Evolutionary conservation across 2,797 vertebrate species (phyloP).

Genomic region (Phalloptychus januarius): DNA sequence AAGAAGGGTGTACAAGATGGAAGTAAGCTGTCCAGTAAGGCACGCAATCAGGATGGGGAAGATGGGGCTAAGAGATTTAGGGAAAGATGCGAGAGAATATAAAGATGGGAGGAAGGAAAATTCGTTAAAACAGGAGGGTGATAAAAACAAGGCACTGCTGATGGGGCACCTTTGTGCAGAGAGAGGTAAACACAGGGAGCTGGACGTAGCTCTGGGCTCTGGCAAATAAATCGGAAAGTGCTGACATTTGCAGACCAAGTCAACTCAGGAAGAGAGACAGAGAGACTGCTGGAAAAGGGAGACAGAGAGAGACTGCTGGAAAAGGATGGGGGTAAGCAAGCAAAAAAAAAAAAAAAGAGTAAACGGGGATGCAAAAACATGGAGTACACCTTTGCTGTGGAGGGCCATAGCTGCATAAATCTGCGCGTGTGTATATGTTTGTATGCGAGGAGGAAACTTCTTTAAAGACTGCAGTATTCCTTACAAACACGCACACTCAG

Average conservation of each 20-base stretch:
- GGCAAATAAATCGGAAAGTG: constrained; percentile 75
- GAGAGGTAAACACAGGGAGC: constrained; percentile 72
- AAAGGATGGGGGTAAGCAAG: constrained; percentile 6
- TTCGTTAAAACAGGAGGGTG: constrained; percentile 10
- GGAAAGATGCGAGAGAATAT: constrained; percentile 16
- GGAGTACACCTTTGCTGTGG: constrained; percentile 67
- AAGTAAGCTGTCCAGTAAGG: constrained; percentile 16
- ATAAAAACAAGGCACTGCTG: constrained; percentile 25
- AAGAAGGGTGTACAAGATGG: constrained; percentile 56
- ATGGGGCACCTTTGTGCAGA: constrained; percentile 50
- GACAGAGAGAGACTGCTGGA: constrained; percentile 41
- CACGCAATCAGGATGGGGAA: neutral
- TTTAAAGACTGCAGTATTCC: constrained; percentile 79
- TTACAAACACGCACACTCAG: constrained; percentile 55
- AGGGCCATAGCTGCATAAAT: constrained; percentile 70
- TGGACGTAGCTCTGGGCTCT: constrained; percentile 69
- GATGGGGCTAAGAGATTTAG: constrained; percentile 3
- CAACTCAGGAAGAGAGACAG: constrained; percentile 55
- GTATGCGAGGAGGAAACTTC: constrained; percentile 66
- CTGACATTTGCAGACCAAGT: constrained; percentile 77
- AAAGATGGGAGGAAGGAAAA: constrained; percentile 16
- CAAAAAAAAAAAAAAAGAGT: constrained; percentile 33
- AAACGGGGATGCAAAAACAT: constrained; percentile 46
- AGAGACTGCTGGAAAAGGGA: constrained; percentile 42
- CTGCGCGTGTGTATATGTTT: constrained; percentile 41